Base-by-base conservation (phyloP, 2,888 invertebrate species). In the Darwinula stevensoni region DNA sequence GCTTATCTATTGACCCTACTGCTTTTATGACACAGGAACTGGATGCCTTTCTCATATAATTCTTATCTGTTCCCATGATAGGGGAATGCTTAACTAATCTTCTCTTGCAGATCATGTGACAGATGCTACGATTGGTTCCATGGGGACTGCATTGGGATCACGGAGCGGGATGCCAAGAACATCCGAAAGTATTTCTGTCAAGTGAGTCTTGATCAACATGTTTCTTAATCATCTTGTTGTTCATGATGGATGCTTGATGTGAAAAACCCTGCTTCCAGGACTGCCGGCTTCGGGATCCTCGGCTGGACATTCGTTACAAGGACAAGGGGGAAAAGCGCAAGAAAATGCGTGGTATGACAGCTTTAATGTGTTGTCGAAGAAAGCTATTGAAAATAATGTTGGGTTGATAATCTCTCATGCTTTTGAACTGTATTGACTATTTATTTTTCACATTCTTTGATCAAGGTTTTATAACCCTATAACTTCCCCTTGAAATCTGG, bases 71-170 rank as follows among this genome's bases (percentile, higher is more conserved):
- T 31, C 3, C 13, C 13, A n/a, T 13, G 4, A 14, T 12, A 35
- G 12, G 11, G n/a, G 11, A 6, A n/a, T 17, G 12, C 14, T 2
- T 31, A 6, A 17, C 9, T 35, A n/a, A 35, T 6, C 36, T 31
- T 34, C 28, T 39, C 38, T 54, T 47, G 3, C 45, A 78, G 78
- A 50, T 84, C 78, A 22, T 94, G 94, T 53, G 94, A 94, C 51
- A 65, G 75, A 11, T 94, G 94, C 48, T 84, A 91, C 50, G 88
- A 91, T 52, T 94, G 94, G 91, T 94, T 84, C 47, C 94, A 94
- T 46, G 91, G 91, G 2, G 84, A 88, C 47, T 94, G 91, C 49
- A 86, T 94, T 39, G 76, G 75, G 42, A 78, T 91, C 39, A 84
- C 82, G 0, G 78, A 84, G 48, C 66, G 73, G 41, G 82, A 86